Percentiles rank a stretch among this genome's conserved stretches.
phyloP scores from a whole-genome alignment of 2,888 invertebrate species.

The Neuroscelio doddi region DNA sequence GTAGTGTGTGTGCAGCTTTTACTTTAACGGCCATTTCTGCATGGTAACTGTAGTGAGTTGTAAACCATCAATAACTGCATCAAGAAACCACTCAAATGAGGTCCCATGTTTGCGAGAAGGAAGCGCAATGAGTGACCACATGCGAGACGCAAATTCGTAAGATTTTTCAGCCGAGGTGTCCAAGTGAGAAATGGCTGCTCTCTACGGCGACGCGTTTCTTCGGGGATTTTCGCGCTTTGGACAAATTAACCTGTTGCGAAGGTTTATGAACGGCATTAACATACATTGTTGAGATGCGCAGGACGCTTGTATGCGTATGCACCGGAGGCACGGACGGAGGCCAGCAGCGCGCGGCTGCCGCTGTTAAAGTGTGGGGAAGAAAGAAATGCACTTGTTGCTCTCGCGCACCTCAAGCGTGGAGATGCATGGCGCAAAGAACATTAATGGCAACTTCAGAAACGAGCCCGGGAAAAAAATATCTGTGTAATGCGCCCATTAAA shows the following conservation, averaged over 20 bases:
- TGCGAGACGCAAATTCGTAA: conserved; percentile 51
- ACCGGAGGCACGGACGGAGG: conserved; percentile 7
- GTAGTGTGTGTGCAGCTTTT: no score
- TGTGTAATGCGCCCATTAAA: background rate
- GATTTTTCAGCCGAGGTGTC: conserved; percentile 59
- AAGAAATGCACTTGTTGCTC: conserved; percentile 61
- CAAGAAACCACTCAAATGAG: background rate
- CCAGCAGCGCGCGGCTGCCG: background rate
- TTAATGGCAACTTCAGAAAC: no score
- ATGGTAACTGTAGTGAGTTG: background rate
- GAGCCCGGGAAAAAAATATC: background rate
- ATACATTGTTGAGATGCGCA: conserved; percentile 59
- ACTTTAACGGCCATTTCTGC: no score
- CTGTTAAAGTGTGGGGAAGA: no score
- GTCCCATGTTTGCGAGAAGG: background rate
- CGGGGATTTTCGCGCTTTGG: conserved; percentile 61
- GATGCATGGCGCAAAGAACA: conserved; percentile 2
- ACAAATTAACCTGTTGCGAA: conserved; percentile 70
- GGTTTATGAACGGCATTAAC: conserved; percentile 69
- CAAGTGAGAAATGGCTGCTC: conserved; percentile 59
- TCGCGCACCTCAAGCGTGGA: background rate
- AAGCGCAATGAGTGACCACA: conserved; percentile 47
- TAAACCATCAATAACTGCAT: conserved; percentile 17
- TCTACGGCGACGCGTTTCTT: conserved; percentile 59
- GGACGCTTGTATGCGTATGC: conserved; percentile 19